Evolutionary conservation across 2,113 vertebrate genomes (phyloP).

Genomic region (Chaetodon auriga): DNA sequence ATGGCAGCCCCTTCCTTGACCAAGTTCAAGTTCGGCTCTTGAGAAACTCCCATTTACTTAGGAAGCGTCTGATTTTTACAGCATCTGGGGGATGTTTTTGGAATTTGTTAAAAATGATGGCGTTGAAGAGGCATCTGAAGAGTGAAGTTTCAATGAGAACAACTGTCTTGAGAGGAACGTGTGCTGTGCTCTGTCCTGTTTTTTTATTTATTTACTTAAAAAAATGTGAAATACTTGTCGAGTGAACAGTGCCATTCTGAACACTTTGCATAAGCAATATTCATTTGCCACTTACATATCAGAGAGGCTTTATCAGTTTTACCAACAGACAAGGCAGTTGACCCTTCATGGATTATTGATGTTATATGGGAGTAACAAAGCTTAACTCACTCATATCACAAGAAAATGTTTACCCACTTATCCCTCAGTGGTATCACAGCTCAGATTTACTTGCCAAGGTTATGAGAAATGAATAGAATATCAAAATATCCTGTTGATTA

Average conservation of each 20-base stretch:
- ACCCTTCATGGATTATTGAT: neutral
- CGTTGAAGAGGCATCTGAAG: no score
- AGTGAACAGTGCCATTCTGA: neutral
- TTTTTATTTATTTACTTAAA: no score
- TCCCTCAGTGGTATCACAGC: neutral
- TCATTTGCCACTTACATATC: neutral
- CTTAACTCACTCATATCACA: neutral
- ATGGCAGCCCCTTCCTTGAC: no score
- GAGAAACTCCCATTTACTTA: no score
- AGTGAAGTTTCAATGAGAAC: no score
- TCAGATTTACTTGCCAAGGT: neutral
- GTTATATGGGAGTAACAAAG: neutral
- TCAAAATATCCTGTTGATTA: neutral
- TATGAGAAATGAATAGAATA: neutral
- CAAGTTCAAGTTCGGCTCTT: no score
- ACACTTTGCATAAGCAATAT: neutral
- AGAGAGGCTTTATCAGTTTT: neutral
- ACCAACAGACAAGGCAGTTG: neutral
- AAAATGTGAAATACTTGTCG: no score
- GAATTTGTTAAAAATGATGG: no score
- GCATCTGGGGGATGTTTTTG: no score
- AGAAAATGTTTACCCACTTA: neutral
- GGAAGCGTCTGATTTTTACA: no score
- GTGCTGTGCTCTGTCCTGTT: no score
- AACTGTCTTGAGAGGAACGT: no score